Evolutionary conservation across 2,888 invertebrate species (phyloP).

Genomic region (Bibio marci): DNA sequence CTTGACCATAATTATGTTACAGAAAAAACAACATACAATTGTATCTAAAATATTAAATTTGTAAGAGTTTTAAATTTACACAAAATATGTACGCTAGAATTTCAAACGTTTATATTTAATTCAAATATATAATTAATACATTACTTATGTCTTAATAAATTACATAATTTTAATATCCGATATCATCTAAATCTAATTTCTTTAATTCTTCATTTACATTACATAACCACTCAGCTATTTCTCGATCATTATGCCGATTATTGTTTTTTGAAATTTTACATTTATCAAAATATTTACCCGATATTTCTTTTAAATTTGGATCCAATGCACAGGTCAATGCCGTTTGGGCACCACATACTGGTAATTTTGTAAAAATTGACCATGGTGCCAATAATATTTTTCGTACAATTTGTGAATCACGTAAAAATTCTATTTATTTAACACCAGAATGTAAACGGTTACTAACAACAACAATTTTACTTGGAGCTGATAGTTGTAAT

Average conservation of each 20-base stretch:
- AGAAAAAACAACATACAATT: no score
- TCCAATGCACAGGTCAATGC: slow-evolving; percentile 24
- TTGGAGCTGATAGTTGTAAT: slow-evolving; percentile 37
- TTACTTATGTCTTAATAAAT: no score
- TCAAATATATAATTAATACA: no score
- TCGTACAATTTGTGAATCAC: no score
- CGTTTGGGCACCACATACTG: slow-evolving; percentile 24
- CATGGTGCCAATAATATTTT: slow-evolving; percentile 18
- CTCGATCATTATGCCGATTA: slow-evolving; percentile 33
- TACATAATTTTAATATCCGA: no score
- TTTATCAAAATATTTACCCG: slow-evolving; percentile 34
- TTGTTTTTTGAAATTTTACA: slow-evolving; percentile 34
- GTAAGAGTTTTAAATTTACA: no score
- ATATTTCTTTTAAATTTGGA: slow-evolving; percentile 21
- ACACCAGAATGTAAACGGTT: slow-evolving; percentile 32
- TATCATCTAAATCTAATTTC: no score
- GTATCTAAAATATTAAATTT: no score
- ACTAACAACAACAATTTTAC: slow-evolving; percentile 44
- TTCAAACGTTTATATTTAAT: no score
- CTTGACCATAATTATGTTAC: no score
- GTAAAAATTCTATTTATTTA: slow-evolving; percentile 46
- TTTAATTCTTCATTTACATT: slow-evolving; percentile 27
- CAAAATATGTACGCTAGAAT: no score
- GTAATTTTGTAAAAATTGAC: no score
- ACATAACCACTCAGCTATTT: slow-evolving; percentile 43